A percentile compares a stretch with the other conserved stretches of the same genome.
These are phyloP conservation scores for Holothuria glaberrima DNA, from an alignment of 35 echinoderm and acorn worm species.

Conservation along the genomic window DNA sequence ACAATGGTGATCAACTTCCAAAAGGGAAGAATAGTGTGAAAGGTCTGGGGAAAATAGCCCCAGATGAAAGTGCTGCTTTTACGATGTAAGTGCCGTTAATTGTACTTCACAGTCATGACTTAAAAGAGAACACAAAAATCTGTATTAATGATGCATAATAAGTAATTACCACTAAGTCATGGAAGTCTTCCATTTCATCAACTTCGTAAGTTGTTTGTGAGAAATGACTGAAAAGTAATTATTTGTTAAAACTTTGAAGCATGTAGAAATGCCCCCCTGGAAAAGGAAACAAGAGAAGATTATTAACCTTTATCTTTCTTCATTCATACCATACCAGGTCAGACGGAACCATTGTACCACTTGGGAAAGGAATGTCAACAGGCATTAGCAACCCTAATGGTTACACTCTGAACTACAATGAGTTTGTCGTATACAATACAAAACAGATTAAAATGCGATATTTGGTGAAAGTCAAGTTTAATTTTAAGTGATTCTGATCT, in stretches of 20 bases:
- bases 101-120: background rate
- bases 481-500: slow-evolving; percentile 75
- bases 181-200: no score
- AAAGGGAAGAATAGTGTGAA: slow-evolving; percentile 87
- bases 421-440: slow-evolving; percentile 92
- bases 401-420: slow-evolving; percentile 99
- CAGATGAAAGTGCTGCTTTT: slow-evolving; percentile 65
- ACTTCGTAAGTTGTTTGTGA: background rate
- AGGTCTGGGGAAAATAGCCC: slow-evolving; percentile 83
- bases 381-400: slow-evolving; percentile 81
- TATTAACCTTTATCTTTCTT: no score
- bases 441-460: slow-evolving; percentile 96
- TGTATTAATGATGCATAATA: background rate
- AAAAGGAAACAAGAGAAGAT: no score
- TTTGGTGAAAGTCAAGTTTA: slow-evolving; percentile 88
- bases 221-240: background rate
- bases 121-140: background rate
- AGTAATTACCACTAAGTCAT: background rate
- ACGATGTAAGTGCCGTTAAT: slow-evolving; percentile 77
- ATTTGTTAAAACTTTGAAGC: no score
- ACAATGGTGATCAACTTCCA: slow-evolving; percentile 83
- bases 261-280: no score
- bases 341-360: slow-evolving; percentile 86
- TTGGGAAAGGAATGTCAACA: slow-evolving; percentile 71
- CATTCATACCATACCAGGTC: slow-evolving; percentile 64